phyloP scores from a whole-genome alignment of 2,113 vertebrate species.

The Channa maculata region DNA sequence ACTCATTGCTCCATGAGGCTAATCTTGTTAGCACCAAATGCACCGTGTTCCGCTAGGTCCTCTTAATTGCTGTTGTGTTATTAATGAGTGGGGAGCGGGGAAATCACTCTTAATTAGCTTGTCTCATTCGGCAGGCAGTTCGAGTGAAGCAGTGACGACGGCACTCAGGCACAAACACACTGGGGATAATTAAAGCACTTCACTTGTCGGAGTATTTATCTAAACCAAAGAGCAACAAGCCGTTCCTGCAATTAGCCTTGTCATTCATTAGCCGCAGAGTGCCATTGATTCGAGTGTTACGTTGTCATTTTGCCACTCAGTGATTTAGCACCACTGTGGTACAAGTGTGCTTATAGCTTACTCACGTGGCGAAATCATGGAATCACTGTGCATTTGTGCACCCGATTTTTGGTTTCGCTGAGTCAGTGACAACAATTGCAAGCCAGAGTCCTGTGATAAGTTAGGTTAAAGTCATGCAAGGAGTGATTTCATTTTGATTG shows the following conservation, averaged over 20 bases:
- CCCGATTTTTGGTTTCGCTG: constrained; percentile 9
- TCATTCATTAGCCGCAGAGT: constrained; percentile 79
- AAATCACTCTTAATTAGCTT: constrained; percentile 98
- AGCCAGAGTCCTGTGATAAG: background rate
- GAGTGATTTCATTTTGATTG: background rate
- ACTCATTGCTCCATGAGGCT: constrained; percentile 84
- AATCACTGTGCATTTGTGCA: constrained; percentile 6
- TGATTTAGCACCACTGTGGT: constrained; percentile 30
- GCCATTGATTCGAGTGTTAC: constrained; percentile 73
- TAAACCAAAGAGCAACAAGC: constrained; percentile 88
- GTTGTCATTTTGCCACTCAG: constrained; percentile 68
- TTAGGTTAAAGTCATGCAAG: background rate
- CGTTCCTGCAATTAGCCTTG: constrained; percentile 85
- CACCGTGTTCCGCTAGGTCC: constrained; percentile 89
- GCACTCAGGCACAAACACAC: constrained; percentile 89
- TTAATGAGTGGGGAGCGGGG: constrained; percentile 96
- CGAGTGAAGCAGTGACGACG: constrained; percentile 61
- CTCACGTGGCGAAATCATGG: constrained; percentile 15
- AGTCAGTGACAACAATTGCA: background rate
- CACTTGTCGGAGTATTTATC: constrained; percentile 96
- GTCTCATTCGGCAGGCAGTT: constrained; percentile 91
- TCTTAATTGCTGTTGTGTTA: constrained; percentile 98
- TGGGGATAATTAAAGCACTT: constrained; percentile 97
- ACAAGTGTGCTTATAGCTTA: constrained; percentile 35
- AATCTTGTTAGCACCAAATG: constrained; percentile 88